These are phyloP conservation scores for Sebastes minor DNA, from an alignment of 2,797 vertebrate species.

Conservation along the genomic window DNA sequence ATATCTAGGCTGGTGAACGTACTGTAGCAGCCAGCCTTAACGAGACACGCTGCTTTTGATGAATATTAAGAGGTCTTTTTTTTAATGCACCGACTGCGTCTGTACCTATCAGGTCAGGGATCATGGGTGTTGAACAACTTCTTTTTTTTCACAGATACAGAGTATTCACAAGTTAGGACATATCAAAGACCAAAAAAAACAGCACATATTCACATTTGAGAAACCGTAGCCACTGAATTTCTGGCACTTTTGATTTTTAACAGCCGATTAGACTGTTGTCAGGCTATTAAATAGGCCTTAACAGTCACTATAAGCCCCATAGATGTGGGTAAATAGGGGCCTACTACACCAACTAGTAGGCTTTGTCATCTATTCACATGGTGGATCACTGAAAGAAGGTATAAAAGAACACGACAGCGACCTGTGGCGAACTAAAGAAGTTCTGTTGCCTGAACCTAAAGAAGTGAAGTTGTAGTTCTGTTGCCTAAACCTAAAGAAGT, in stretches of 20 bases:
- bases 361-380: no score
- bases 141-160: neutral
- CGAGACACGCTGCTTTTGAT: constrained; percentile 16
- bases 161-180: neutral
- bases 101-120: neutral
- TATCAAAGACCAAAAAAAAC: neutral
- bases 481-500: no score
- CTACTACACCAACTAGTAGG: no score
- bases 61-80: constrained; percentile 21
- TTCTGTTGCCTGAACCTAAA: no score
- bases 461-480: no score
- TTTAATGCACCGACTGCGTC: neutral
- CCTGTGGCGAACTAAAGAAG: neutral
- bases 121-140: neutral
- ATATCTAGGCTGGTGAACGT: neutral
- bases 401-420: no score
- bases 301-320: no score
- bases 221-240: neutral
- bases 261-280: no score
- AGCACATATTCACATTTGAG: neutral
- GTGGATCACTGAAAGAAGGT: no score
- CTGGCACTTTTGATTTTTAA: neutral
- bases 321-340: no score
- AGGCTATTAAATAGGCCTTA: no score
- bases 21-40: constrained; percentile 9